phyloP scores from a whole-genome alignment of 2,113 vertebrate genomes.

The Cyanoramphus novaezelandiae region DNA sequence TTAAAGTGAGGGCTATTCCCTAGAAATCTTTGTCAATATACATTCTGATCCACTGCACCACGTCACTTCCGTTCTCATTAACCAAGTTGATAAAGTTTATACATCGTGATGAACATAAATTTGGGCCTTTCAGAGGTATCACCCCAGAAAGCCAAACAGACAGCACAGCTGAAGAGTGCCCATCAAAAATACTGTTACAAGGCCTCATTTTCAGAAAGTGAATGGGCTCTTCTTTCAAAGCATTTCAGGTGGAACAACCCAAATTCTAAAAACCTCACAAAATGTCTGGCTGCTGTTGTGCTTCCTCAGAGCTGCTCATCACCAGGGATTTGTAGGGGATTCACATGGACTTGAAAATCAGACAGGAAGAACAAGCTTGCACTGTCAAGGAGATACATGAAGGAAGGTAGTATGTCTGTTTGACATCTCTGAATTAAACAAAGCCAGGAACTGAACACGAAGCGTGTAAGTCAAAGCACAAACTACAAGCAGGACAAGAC shows the following conservation, averaged over 20 bases:
- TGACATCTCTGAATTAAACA: background rate
- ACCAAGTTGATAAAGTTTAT: background rate
- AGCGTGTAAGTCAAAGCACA: background rate
- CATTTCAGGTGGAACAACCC: background rate
- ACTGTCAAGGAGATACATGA: background rate
- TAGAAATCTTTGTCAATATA: background rate
- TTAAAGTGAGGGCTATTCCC: background rate
- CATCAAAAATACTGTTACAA: background rate
- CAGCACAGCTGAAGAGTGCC: accelerated
- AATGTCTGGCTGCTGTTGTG: background rate
- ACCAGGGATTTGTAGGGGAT: background rate
- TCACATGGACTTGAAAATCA: accelerated
- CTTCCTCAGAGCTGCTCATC: background rate
- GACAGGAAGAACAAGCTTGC: background rate
- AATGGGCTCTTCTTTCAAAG: background rate
- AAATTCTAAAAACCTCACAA: background rate
- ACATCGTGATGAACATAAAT: background rate
- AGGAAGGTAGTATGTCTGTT: background rate
- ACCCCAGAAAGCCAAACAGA: background rate
- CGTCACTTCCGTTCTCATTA: background rate
- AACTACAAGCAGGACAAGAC: background rate
- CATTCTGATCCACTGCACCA: background rate
- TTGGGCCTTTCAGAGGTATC: background rate
- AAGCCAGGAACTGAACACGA: background rate
- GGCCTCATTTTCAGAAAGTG: background rate